Evolutionary conservation across 2,797 vertebrate species (phyloP).

Genomic region (Hirundo rustica): DNA sequence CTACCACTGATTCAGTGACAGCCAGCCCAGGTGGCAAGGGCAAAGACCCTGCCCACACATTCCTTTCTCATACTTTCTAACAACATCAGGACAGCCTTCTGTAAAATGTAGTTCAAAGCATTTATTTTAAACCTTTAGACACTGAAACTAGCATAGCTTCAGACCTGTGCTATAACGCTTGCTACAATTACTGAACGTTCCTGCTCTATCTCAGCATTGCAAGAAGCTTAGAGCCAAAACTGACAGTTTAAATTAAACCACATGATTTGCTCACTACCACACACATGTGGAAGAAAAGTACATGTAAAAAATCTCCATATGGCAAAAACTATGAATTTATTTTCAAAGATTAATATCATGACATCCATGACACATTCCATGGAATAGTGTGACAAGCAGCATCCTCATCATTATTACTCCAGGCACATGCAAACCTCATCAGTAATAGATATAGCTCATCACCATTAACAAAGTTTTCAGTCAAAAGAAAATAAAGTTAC

Average conservation of each 20-base stretch:
- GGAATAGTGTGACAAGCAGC: neutral
- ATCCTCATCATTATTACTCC: neutral
- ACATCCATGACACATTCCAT: neutral
- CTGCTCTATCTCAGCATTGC: neutral
- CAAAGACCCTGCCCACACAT: neutral
- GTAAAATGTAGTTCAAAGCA: neutral
- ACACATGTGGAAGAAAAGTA: neutral
- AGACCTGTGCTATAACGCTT: neutral
- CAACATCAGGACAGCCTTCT: neutral
- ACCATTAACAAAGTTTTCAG: neutral
- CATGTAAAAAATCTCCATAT: neutral
- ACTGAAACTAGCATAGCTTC: neutral
- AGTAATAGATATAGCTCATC: neutral
- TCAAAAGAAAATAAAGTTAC: neutral
- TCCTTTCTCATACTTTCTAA: neutral
- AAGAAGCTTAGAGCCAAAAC: neutral
- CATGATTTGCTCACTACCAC: neutral
- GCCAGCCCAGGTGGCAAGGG: neutral
- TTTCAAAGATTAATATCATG: neutral
- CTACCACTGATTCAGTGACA: neutral
- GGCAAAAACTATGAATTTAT: neutral
- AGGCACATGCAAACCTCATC: neutral
- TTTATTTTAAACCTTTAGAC: neutral
- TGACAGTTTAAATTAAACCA: neutral
- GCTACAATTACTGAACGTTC: neutral